phyloP scores from a whole-genome alignment of 2,888 invertebrate species.

The Aradus depressus region DNA sequence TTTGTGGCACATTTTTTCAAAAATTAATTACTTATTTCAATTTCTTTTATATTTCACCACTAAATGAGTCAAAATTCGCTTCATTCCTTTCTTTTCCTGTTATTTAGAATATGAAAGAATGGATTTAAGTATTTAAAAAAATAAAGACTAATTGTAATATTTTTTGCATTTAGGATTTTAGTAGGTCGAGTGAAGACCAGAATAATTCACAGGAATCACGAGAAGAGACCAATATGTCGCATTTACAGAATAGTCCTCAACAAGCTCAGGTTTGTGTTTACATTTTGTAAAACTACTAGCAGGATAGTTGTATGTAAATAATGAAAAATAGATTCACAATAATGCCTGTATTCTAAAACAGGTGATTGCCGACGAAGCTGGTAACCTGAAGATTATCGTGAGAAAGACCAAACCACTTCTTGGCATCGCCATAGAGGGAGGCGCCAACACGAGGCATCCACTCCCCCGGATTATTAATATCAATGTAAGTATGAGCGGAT shows the following conservation, averaged over 20 bases:
- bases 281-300: neutral
- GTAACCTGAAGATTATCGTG: constrained; percentile 77
- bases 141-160: too few species aligned
- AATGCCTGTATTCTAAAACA: too few species aligned
- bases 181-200: constrained; percentile 24
- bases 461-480: constrained; percentile 92
- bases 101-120: too few species aligned
- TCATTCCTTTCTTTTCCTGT: too few species aligned
- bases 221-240: constrained; percentile 23
- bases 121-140: too few species aligned
- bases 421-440: constrained; percentile 95
- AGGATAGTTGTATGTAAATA: neutral
- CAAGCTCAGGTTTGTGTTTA: constrained; percentile 21
- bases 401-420: constrained; percentile 89
- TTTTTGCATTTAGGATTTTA: constrained; percentile 23
- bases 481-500: constrained; percentile 75
- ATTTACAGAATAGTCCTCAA: constrained; percentile 18
- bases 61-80: too few species aligned
- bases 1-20: too few species aligned
- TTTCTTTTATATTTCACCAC: too few species aligned
- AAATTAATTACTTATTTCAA: too few species aligned
- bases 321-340: neutral
- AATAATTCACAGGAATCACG: constrained; percentile 18
- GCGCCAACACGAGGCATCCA: constrained; percentile 89
- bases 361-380: constrained; percentile 74